These are phyloP conservation scores for Piaya cayana DNA, from an alignment of 2,113 vertebrate genomes.

Conservation along the genomic window DNA sequence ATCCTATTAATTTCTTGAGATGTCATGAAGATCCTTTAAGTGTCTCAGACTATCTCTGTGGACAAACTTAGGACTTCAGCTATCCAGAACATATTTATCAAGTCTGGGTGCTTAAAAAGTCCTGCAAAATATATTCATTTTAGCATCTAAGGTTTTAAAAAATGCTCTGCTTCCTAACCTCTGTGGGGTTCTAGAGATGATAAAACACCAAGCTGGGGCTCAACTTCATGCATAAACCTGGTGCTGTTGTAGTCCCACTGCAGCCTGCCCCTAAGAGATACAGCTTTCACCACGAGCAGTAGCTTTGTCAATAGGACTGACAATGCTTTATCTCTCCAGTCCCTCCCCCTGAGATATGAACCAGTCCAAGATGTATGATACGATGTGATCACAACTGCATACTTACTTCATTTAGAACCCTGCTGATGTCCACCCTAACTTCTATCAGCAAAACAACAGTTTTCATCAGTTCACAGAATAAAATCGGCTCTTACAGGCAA, in stretches of 20 bases:
- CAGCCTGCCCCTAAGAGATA: background rate
- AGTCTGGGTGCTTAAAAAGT: background rate
- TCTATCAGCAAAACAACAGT: background rate
- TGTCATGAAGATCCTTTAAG: background rate
- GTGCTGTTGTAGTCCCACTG: background rate
- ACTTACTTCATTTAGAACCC: background rate
- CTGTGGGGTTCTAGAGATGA: background rate
- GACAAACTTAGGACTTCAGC: background rate
- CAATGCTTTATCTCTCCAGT: background rate
- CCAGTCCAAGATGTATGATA: background rate
- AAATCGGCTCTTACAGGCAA: background rate
- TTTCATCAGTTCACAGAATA: background rate
- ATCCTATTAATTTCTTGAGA: background rate
- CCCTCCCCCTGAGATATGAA: accelerated
- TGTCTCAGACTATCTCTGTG: background rate
- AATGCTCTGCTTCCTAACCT: background rate
- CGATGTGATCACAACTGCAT: background rate
- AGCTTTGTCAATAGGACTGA: background rate
- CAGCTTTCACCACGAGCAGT: background rate
- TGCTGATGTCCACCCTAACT: background rate
- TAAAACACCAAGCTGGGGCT: background rate
- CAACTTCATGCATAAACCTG: background rate
- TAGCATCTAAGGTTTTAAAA: background rate
- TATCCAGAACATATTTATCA: background rate
- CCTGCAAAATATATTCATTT: background rate